phyloP scores from a whole-genome alignment of 2,113 vertebrate species.

The Alces alces region DNA sequence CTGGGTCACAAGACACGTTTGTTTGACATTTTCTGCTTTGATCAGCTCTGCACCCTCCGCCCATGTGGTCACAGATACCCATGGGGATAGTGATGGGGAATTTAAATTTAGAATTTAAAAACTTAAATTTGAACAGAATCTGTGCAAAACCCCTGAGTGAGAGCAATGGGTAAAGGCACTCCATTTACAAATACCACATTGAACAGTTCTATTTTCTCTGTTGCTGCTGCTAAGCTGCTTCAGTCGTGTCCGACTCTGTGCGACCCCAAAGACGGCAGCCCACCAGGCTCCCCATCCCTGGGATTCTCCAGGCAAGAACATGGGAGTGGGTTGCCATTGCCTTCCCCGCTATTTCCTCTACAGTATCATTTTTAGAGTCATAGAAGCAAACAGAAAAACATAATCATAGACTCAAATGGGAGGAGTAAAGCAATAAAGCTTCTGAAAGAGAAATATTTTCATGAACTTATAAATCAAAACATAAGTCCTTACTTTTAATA shows the following conservation, averaged over 20 bases:
- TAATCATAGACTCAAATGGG: neutral
- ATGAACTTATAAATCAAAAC: neutral
- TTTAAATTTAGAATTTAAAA: neutral
- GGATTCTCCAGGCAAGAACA: too few relatives aligned
- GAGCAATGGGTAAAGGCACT: neutral
- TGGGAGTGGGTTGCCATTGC: too few relatives aligned
- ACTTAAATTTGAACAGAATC: neutral
- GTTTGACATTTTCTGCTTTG: neutral
- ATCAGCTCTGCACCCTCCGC: neutral
- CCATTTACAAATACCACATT: neutral
- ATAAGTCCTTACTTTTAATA: neutral
- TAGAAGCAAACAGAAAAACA: neutral
- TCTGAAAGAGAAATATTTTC: conserved; percentile 20
- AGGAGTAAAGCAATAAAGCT: neutral
- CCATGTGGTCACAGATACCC: neutral
- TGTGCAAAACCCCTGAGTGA: neutral
- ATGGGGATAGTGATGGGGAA: neutral
- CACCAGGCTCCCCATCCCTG: too few relatives aligned
- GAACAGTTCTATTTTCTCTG: neutral
- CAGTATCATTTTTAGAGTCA: neutral
- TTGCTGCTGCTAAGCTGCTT: too few relatives aligned
- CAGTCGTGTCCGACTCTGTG: too few relatives aligned
- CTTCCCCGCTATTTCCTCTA: neutral
- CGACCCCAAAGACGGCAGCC: too few relatives aligned
- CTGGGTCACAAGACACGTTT: neutral